These are phyloP conservation scores for Lateolabrax maculatus DNA, from an alignment of 2,797 vertebrate genomes.

Conservation along the genomic window DNA sequence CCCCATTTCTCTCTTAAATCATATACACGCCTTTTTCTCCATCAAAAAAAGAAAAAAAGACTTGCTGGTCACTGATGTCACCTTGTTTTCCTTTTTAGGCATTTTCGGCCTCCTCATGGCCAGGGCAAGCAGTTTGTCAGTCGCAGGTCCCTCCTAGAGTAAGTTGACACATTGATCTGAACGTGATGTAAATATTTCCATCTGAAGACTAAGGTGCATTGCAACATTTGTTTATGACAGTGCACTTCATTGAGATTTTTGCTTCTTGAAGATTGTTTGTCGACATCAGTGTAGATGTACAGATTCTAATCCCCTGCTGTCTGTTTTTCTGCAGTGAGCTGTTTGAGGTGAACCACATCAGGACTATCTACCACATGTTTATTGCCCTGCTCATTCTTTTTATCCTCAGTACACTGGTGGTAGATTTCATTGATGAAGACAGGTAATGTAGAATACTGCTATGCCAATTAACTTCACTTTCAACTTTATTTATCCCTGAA, in stretches of 20 bases:
- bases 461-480: no score
- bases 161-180: constrained; percentile 74
- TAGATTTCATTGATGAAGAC: constrained; percentile 97
- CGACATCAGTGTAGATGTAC: neutral
- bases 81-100: constrained; percentile 72
- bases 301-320: neutral
- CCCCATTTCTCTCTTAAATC: neutral
- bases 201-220: neutral
- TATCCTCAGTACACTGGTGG: constrained; percentile 94
- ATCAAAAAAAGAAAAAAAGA: neutral
- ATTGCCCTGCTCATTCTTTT: constrained; percentile 97
- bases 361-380: constrained; percentile 99
- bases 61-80: neutral
- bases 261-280: constrained; percentile 11
- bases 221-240: neutral
- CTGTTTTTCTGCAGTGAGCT: constrained; percentile 88
- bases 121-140: constrained; percentile 92
- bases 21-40: neutral
- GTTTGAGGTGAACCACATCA: constrained; percentile 98
- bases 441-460: constrained; percentile 86
- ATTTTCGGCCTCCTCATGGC: constrained; percentile 86
- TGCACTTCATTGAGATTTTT: neutral
- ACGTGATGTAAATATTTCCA: neutral
- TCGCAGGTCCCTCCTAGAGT: constrained; percentile 95
- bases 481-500: no score